Percentiles rank a stretch among this genome's conserved stretches.
Conservation (phyloP, 2,888 invertebrate species). For the Fragum whitleyi region DNA sequence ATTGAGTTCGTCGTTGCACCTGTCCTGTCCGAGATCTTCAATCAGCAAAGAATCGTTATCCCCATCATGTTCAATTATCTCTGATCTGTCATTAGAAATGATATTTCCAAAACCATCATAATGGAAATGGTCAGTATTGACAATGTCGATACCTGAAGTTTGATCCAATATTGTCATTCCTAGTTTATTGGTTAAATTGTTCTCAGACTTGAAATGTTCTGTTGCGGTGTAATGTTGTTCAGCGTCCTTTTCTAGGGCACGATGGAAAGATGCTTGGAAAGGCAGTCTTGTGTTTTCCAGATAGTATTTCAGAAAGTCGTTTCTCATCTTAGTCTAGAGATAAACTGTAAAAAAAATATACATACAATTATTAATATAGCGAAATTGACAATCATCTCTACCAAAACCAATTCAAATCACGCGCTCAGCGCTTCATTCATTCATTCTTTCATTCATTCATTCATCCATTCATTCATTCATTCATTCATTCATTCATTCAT, state of each 20-base stretch:
- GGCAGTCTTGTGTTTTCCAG: background rate
- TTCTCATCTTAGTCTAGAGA: background rate
- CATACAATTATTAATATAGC: too few relatives aligned
- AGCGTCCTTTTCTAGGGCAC: background rate
- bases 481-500: too few relatives aligned
- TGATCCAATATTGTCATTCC: slow-evolving; percentile 1
- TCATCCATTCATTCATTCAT: too few relatives aligned
- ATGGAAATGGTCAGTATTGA: background rate
- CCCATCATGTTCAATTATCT: background rate
- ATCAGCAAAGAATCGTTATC: background rate
- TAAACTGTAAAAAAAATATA: background rate
- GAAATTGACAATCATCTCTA: too few relatives aligned
- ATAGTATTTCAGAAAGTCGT: background rate
- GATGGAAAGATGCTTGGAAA: background rate
- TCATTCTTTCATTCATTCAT: too few relatives aligned
- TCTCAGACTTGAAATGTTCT: background rate
- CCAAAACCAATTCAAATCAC: too few relatives aligned
- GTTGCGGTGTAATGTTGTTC: background rate
- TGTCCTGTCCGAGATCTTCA: background rate
- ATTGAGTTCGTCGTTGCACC: background rate
- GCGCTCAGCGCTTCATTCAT: too few relatives aligned
- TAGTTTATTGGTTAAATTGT: background rate
- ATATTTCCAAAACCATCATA: slow-evolving; percentile 27
- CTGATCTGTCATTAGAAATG: background rate
- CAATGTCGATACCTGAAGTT: background rate